Base-by-base conservation (phyloP, 2,888 invertebrate genomes). In the Unio pictorum region DNA sequence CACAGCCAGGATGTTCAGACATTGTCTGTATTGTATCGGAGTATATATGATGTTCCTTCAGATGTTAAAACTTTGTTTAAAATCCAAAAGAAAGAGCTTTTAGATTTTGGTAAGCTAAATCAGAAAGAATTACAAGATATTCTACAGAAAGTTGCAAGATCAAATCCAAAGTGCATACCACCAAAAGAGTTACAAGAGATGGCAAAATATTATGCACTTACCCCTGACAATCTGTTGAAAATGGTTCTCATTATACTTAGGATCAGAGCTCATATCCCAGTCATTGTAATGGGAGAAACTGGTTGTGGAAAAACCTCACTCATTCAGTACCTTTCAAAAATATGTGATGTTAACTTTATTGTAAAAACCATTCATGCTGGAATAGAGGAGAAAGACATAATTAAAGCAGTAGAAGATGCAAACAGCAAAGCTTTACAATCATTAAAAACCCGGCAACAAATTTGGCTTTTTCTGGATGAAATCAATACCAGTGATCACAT, bases 251-350 rank as follows among this genome's bases (percentile, higher is more conserved):
- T 83, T 15, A 68, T 74, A 23, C 66, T 83, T 18, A 67, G 83
- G 34, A 66, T 81, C 2, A 78, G 76, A 66, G 76, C 80, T n/a
- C 61, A 69, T 55, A 73, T 83, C 7, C 84, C 84, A 55, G 79
- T 84, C 5, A 64, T 84, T 17, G 74, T 84, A 5, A 84, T 84
- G 84, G 83, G 84, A n/a, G 84, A 84, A 67, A 84, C 84, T 5
- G 84, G 84, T 4, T 84, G 84, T 77, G 84, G 84, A 20, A 84
- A 84, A 72, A 84, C 84, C 18, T 82, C 82, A 11, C 73, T 84
- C 1, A 77, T 84, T 20, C 68, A 76, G 28, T 83, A 77, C 64
- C 74, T 83, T 7, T 76, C 83, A 5, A 61, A 57, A 26, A 71
- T 81, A n/a, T 79, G 77, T 71, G 81, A 73, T 61, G 74, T 80